Percentiles rank a stretch among this genome's conserved stretches.
Conservation (phyloP, 2,888 invertebrate species). For the Phorcus lineatus region DNA sequence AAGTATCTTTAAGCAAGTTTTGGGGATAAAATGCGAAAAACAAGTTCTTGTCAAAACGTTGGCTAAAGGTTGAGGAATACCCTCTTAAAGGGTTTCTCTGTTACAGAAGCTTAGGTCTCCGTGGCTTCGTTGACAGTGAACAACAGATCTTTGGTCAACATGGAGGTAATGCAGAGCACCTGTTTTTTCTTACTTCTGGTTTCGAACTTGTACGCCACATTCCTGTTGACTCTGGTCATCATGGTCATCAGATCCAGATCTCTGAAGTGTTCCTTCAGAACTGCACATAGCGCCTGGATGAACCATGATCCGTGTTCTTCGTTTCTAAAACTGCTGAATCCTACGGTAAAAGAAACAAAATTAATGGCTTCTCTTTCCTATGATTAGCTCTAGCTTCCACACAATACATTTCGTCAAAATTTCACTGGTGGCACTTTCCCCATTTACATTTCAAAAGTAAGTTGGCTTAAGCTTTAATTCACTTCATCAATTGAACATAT, state of each 20-base stretch:
- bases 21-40: too few species aligned
- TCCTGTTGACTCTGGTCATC: constrained; percentile 68
- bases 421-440: too few species aligned
- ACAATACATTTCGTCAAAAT: too few species aligned
- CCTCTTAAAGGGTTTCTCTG: too few species aligned
- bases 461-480: too few species aligned
- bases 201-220: constrained; percentile 59
- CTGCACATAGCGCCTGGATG: constrained; percentile 66
- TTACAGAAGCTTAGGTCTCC: too few species aligned
- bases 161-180: constrained; percentile 50
- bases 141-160: constrained; percentile 51
- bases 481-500: too few species aligned
- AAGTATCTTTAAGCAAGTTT: too few species aligned
- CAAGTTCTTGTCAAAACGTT: too few species aligned
- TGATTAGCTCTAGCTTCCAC: too few species aligned
- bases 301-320: constrained; percentile 73
- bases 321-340: constrained; percentile 71
- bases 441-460: too few species aligned
- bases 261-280: constrained; percentile 57
- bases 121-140: constrained; percentile 9
- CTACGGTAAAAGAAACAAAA: constrained; percentile 44
- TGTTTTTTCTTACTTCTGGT: constrained; percentile 47
- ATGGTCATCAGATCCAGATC: constrained; percentile 59
- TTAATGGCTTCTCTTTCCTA: not conserved
- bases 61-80: too few species aligned